These are phyloP conservation scores for Melanargia galathea DNA, from an alignment of 2,888 invertebrate genomes.

Conservation along the genomic window DNA sequence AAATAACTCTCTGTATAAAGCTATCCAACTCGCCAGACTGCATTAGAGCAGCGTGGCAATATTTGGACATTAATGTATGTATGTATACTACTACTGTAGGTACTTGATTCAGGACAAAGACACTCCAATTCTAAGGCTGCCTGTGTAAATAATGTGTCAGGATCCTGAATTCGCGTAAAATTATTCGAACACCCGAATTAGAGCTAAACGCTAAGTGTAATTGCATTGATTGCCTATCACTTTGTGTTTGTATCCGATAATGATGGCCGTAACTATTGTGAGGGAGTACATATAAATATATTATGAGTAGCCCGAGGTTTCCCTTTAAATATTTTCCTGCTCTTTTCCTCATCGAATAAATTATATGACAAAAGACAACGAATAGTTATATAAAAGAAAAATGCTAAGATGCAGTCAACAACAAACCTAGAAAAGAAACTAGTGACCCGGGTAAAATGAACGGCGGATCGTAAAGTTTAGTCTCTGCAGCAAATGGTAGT, in stretches of 20 bases:
- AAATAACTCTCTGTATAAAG: too few species aligned
- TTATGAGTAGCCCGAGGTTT: neutral
- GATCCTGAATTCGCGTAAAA: too few species aligned
- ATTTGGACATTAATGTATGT: too few species aligned
- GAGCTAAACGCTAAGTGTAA: too few species aligned
- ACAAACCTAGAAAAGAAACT: slow-evolving; percentile 23
- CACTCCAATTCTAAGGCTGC: neutral
- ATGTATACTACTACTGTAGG: too few species aligned
- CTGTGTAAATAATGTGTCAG: too few species aligned
- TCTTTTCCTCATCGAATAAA: neutral
- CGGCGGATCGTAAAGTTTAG: slow-evolving; percentile 25
- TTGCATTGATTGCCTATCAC: neutral
- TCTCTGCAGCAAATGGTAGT: slow-evolving; percentile 27
- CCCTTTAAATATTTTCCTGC: neutral
- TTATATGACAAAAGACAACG: neutral
- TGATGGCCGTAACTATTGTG: neutral
- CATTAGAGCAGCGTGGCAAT: too few species aligned
- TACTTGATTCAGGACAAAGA: neutral
- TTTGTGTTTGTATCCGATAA: neutral
- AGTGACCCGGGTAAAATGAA: slow-evolving; percentile 30
- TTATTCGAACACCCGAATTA: too few species aligned
- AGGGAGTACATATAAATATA: neutral
- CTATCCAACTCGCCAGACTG: too few species aligned
- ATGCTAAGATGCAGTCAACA: neutral
- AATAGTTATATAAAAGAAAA: neutral